A percentile compares a stretch with the other conserved stretches of the same genome.
Conservation (phyloP, 2,797 vertebrate genomes). For the Yasuhikotakia modesta region DNA sequence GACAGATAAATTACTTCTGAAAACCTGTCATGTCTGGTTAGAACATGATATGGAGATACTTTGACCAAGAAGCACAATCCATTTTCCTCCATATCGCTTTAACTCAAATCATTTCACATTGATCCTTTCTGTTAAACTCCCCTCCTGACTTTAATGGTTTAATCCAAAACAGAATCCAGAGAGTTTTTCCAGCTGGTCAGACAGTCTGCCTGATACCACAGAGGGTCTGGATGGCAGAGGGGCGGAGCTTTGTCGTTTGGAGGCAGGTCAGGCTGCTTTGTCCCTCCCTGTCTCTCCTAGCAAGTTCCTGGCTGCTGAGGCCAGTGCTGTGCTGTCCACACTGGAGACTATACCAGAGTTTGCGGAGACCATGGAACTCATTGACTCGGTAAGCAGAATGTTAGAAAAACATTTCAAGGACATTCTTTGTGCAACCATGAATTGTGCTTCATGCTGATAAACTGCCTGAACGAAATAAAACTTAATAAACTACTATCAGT, state of each 20-base stretch:
- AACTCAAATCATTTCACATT: not conserved
- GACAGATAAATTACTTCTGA: no score
- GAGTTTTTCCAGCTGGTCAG: slow-evolving; percentile 86
- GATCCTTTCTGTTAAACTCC: not conserved
- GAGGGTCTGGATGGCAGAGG: slow-evolving; percentile 83
- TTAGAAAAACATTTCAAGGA: no score
- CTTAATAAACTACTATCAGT: no score
- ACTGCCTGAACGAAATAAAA: no score
- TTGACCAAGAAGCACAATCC: no score
- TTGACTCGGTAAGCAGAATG: slow-evolving; percentile 86
- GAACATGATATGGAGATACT: no score
- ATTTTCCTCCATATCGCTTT: slow-evolving; percentile 6
- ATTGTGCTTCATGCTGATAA: no score
- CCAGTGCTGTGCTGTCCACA: slow-evolving; percentile 86
- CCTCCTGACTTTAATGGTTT: slow-evolving; percentile 44
- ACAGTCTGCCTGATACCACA: slow-evolving; percentile 82
- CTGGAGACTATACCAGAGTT: slow-evolving; percentile 94
- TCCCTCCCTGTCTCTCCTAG: slow-evolving; percentile 85
- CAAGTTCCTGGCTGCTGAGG: slow-evolving; percentile 87
- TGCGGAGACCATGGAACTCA: slow-evolving; percentile 93
- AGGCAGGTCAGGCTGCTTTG: slow-evolving; percentile 70
- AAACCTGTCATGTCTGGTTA: no score
- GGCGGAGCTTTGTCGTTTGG: slow-evolving; percentile 79
- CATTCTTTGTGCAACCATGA: no score
- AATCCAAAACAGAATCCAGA: slow-evolving; percentile 75